Evolutionary conservation across 1,140 invertebrate genomes (phyloP).

Genomic region (Panagrolaimus sp.): DNA sequence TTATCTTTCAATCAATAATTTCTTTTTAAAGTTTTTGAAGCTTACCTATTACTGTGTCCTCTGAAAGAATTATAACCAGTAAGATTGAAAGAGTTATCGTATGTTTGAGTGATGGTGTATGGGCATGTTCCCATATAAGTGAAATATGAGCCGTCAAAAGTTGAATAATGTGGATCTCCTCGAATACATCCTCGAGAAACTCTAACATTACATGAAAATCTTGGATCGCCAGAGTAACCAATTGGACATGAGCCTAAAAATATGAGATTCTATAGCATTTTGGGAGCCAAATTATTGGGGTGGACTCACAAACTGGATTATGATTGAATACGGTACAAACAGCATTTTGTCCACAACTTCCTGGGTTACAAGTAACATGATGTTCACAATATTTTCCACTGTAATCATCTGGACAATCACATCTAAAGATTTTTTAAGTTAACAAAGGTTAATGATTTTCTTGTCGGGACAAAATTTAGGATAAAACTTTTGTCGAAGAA

Average conservation of each 20-base stretch:
- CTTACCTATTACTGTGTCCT: no score
- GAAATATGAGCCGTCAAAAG: not conserved
- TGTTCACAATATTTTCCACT: not conserved
- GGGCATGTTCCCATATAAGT: constrained; percentile 4
- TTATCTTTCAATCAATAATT: no score
- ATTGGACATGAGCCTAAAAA: not conserved
- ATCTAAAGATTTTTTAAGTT: not conserved
- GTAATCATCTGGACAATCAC: not conserved
- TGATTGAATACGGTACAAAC: constrained; percentile 6
- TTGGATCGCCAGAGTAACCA: not conserved
- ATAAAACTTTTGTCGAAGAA: no score
- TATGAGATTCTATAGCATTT: no score
- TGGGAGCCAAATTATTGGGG: no score
- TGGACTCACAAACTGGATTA: not conserved
- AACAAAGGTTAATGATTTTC: no score
- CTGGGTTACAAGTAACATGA: not conserved
- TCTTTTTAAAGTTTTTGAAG: no score
- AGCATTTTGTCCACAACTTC: not conserved
- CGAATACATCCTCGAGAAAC: not conserved
- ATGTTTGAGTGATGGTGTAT: constrained; percentile 4
- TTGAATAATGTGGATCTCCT: constrained; percentile 4
- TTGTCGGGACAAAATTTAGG: no score
- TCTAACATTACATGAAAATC: not conserved
- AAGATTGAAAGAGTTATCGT: not conserved
- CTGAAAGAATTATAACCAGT: no score